Percentiles rank a stretch among this genome's conserved stretches.
These are phyloP conservation scores for Epinephelus fuscoguttatus DNA, from an alignment of 2,113 vertebrate species.

Conservation along the genomic window DNA sequence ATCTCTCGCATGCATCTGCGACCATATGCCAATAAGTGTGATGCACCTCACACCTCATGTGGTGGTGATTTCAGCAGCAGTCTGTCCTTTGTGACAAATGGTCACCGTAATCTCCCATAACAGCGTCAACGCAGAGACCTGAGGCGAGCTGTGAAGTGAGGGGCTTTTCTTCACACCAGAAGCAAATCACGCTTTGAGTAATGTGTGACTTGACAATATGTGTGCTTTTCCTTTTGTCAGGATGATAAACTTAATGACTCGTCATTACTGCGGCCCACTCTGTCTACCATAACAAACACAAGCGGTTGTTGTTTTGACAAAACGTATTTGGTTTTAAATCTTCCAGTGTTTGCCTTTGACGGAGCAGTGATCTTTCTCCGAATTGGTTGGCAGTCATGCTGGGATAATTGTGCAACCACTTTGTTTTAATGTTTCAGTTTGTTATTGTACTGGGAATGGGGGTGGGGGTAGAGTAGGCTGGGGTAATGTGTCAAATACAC, in stretches of 20 bases:
- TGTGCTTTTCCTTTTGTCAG: constrained; percentile 54
- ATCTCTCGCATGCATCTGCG: constrained; percentile 14
- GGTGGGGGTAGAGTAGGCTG: background rate
- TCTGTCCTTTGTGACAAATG: constrained; percentile 78
- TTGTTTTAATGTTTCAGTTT: constrained; percentile 68
- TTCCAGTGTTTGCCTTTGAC: constrained; percentile 47
- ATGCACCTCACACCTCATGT: constrained; percentile 47
- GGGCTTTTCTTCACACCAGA: constrained; percentile 57
- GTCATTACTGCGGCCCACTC: constrained; percentile 55
- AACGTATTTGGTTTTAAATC: constrained; percentile 63
- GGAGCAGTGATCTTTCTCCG: constrained; percentile 53
- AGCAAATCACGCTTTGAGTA: constrained; percentile 58
- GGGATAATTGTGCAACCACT: constrained; percentile 74
- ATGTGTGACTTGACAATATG: constrained; percentile 55
- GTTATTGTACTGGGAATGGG: constrained; percentile 41
- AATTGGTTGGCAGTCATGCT: constrained; percentile 51
- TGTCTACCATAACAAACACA: constrained; percentile 64
- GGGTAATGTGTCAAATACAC: constrained; percentile 62
- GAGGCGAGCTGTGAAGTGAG: constrained; percentile 53
- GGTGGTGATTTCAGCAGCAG: constrained; percentile 67
- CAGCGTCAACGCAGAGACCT: constrained; percentile 51
- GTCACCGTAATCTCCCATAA: constrained; percentile 63
- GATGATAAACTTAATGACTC: constrained; percentile 71
- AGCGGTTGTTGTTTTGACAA: constrained; percentile 54
- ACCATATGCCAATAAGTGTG: constrained; percentile 58